Conservation (phyloP, 1,140 invertebrate species). For the Calycopis cecrops region DNA sequence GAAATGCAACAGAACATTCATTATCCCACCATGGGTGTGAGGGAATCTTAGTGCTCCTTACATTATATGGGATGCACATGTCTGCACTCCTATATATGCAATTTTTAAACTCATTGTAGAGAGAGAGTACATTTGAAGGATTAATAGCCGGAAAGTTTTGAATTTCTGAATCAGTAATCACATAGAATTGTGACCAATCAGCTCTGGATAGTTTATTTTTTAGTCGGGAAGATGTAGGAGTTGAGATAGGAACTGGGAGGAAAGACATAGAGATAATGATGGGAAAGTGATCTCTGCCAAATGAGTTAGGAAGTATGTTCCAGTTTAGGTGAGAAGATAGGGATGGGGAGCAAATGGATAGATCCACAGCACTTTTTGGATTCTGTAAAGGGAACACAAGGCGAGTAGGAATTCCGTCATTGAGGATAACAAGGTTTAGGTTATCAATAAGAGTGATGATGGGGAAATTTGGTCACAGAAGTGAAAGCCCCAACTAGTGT, state of each 20-base stretch:
- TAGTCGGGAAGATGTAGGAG: background rate
- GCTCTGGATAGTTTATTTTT: slow-evolving; percentile 7
- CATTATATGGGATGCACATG: background rate
- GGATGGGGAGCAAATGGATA: slow-evolving; percentile 4
- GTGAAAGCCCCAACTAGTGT: background rate
- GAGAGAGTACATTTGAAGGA: background rate
- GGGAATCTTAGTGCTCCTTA: background rate
- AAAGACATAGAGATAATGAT: background rate
- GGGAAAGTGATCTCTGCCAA: slow-evolving; percentile 8
- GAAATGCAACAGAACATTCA: slow-evolving; percentile 7
- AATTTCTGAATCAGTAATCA: background rate
- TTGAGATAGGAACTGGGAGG: background rate
- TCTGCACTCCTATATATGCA: background rate
- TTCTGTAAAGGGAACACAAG: background rate
- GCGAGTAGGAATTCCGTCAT: background rate
- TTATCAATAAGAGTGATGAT: background rate
- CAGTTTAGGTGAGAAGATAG: background rate
- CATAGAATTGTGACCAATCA: slow-evolving; percentile 5
- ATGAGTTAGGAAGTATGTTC: slow-evolving; percentile 3
- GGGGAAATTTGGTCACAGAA: background rate
- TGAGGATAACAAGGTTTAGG: background rate
- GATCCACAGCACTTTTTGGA: background rate
- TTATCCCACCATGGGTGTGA: slow-evolving; percentile 17
- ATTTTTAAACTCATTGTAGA: background rate
- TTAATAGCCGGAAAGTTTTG: background rate